These are phyloP conservation scores for Psylliodes chrysocephalus DNA, from an alignment of 2,888 invertebrate genomes.

Conservation along the genomic window DNA sequence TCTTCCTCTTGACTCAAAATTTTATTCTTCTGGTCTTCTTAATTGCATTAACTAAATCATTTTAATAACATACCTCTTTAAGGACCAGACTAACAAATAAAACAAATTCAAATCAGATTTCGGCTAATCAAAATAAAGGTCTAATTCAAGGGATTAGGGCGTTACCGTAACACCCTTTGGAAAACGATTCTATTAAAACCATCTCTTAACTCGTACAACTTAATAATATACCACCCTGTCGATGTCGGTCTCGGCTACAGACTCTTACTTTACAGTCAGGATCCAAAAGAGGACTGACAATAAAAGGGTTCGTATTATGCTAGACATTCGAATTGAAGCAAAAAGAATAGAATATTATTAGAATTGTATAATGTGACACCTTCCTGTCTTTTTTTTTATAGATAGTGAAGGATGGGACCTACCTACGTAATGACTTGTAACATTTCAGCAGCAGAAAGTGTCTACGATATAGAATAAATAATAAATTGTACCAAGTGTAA, in stretches of 20 bases:
- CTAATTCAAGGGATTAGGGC: conserved; percentile 23
- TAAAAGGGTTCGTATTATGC: background rate
- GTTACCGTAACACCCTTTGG: conserved; percentile 30
- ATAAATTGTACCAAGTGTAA: too few species aligned
- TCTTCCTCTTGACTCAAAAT: too few species aligned
- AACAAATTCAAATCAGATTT: conserved; percentile 27
- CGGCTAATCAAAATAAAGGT: conserved; percentile 34
- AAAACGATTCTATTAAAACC: conserved; percentile 23
- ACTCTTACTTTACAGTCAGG: background rate
- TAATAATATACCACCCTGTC: conserved; percentile 28
- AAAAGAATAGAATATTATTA: background rate
- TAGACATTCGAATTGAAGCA: background rate
- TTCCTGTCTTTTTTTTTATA: background rate
- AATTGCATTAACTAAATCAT: background rate
- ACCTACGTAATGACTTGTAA: conserved; percentile 4
- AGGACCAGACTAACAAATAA: background rate
- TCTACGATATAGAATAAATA: too few species aligned
- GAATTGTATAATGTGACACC: background rate
- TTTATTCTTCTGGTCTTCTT: too few species aligned
- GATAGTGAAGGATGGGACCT: background rate
- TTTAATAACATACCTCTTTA: background rate
- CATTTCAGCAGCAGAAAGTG: background rate
- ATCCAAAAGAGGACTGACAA: background rate
- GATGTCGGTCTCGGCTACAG: background rate
- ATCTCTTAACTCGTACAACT: conserved; percentile 26